Evolutionary conservation across 2,888 invertebrate species (phyloP).

Genomic region (Harpalus rubripes): DNA sequence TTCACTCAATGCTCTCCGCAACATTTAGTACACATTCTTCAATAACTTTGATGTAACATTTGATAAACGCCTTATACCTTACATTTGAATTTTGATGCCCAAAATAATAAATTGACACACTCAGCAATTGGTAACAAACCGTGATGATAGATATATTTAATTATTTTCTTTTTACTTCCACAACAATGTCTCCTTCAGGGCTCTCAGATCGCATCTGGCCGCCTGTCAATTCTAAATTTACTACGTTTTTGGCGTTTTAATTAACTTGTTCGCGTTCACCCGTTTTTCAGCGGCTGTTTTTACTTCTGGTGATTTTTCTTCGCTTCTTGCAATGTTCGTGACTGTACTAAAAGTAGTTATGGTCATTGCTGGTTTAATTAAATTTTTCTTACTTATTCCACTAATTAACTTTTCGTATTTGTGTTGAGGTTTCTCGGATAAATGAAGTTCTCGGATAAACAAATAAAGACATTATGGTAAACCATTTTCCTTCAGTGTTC

Average conservation of each 20-base stretch:
- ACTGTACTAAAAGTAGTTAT: conserved; percentile 24
- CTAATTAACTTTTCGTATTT: conserved; percentile 14
- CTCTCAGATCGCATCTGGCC: background rate
- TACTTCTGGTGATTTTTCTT: conserved; percentile 18
- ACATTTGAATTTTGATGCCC: too few species aligned
- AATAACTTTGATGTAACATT: too few species aligned
- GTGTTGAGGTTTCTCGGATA: background rate
- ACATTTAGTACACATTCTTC: too few species aligned
- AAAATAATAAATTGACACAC: too few species aligned
- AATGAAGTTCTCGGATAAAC: conserved; percentile 6
- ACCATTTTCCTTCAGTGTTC: background rate
- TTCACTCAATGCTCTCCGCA: too few species aligned
- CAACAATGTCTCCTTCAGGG: too few species aligned
- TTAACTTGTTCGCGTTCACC: conserved; percentile 34
- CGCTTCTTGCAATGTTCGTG: conserved; percentile 2
- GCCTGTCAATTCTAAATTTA: conserved; percentile 58
- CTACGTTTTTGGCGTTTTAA: conserved; percentile 58
- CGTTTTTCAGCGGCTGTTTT: conserved; percentile 21
- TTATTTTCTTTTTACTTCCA: too few species aligned
- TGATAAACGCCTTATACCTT: too few species aligned
- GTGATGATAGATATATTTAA: too few species aligned
- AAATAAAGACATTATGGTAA: background rate
- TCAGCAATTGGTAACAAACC: too few species aligned
- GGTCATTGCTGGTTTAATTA: conserved; percentile 7
- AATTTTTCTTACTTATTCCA: conserved; percentile 10